Evolutionary conservation across 2,113 vertebrate genomes (phyloP).

Genomic region (Laticauda laticaudata): DNA sequence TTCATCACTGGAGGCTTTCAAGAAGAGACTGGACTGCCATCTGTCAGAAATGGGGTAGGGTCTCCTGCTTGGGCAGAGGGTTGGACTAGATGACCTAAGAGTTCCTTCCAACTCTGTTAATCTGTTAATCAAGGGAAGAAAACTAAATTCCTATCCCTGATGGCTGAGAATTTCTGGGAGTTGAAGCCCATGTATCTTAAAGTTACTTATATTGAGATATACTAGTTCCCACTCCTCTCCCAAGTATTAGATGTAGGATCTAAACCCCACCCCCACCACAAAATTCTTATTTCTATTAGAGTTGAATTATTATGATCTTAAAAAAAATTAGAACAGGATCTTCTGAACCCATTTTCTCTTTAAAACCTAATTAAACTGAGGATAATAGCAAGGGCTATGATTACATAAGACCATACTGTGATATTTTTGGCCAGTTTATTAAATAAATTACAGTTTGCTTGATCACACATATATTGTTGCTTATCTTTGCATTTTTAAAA

Average conservation of each 20-base stretch:
- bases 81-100: too few relatives aligned
- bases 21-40: too few relatives aligned
- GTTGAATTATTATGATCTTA: not conserved
- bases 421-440: not conserved
- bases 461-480: not conserved
- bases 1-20: too few relatives aligned
- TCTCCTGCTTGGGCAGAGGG: too few relatives aligned
- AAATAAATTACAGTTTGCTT: not conserved
- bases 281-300: not conserved
- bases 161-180: too few relatives aligned
- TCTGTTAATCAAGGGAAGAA: not conserved
- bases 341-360: not conserved
- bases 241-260: not conserved
- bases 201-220: too few relatives aligned
- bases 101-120: too few relatives aligned
- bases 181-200: too few relatives aligned
- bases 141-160: not conserved
- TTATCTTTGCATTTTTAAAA: not conserved
- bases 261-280: too few relatives aligned
- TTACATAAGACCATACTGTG: not conserved
- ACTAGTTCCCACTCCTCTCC: not conserved
- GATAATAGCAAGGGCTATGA: not conserved
- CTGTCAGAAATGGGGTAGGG: too few relatives aligned
- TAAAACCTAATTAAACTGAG: not conserved
- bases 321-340: not conserved